Conservation (phyloP, 1,140 invertebrate genomes). For the Bombus haemorrhoidalis region DNA sequence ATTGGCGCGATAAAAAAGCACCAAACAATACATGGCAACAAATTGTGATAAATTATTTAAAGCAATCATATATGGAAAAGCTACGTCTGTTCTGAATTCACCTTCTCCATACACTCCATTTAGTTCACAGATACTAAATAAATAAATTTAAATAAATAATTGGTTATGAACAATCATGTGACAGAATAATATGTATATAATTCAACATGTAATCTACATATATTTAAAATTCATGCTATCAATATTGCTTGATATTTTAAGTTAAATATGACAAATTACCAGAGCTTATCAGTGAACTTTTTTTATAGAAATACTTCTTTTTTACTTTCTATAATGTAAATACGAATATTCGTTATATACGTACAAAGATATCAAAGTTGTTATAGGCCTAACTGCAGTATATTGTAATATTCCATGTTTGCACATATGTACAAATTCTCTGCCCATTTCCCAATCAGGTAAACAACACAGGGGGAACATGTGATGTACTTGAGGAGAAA, state of each 20-base stretch:
- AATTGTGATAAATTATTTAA: slow-evolving; percentile 98
- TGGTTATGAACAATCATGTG: slow-evolving; percentile 3
- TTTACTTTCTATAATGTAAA: neutral
- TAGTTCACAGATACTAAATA: slow-evolving; percentile 92
- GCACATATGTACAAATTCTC: slow-evolving; percentile 95
- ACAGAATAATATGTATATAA: neutral
- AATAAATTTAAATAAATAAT: slow-evolving; percentile 18
- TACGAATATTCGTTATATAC: slow-evolving; percentile 62
- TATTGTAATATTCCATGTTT: slow-evolving; percentile 98
- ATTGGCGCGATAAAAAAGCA: slow-evolving; percentile 96
- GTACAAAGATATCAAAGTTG: slow-evolving; percentile 94
- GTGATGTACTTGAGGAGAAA: slow-evolving; percentile 93
- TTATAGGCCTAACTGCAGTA: slow-evolving; percentile 93
- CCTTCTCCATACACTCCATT: slow-evolving; percentile 95
- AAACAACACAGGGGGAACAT: slow-evolving; percentile 94
- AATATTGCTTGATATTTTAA: neutral
- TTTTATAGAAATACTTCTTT: neutral
- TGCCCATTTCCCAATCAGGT: slow-evolving; percentile 93
- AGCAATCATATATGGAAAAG: slow-evolving; percentile 95
- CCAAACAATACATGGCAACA: slow-evolving; percentile 97
- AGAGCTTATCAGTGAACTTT: neutral
- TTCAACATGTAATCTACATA: neutral
- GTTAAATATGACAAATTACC: neutral
- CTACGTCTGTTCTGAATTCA: slow-evolving; percentile 91
- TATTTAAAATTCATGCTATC: neutral